Conservation (phyloP, 2,888 invertebrate genomes). For the Torymus tubicola region DNA sequence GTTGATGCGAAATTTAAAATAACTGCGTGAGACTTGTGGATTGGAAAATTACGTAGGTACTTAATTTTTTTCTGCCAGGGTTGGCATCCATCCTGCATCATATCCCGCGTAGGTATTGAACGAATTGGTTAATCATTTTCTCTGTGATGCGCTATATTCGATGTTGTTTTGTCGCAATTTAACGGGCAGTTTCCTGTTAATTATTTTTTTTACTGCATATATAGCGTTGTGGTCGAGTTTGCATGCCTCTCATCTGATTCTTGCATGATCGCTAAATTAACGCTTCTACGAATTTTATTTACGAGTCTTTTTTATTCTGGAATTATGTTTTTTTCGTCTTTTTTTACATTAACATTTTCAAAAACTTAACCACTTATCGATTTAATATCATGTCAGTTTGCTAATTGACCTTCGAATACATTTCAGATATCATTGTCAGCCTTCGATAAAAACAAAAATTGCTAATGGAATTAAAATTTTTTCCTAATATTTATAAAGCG, state of each 20-base stretch:
- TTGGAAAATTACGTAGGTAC: too few relatives aligned
- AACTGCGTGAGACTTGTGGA: too few relatives aligned
- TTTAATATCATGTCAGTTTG: too few relatives aligned
- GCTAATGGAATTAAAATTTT: too few relatives aligned
- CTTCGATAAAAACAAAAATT: too few relatives aligned
- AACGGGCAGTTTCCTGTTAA: conserved; percentile 71
- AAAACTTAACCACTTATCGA: too few relatives aligned
- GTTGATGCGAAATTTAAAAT: conserved; percentile 4
- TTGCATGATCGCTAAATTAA: conserved; percentile 48
- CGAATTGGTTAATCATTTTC: conserved; percentile 39
- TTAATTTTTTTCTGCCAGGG: conserved; percentile 47
- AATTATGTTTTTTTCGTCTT: conserved; percentile 15
- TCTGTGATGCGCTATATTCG: conserved; percentile 45
- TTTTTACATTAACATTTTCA: conserved; percentile 2
- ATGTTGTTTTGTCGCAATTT: conserved; percentile 63
- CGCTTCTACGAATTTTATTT: conserved; percentile 21
- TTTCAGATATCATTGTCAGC: too few relatives aligned
- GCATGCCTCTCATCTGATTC: conserved; percentile 50
- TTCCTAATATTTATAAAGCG: background rate
- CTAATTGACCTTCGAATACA: too few relatives aligned
- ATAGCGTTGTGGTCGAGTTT: conserved; percentile 50
- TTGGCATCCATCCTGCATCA: conserved; percentile 42
- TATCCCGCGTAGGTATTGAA: conserved; percentile 51
- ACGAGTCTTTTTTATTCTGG: conserved; percentile 4
- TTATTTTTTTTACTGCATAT: conserved; percentile 53